Evolutionary conservation across 2,888 invertebrate species (phyloP).

Genomic region (Leucania comma): DNA sequence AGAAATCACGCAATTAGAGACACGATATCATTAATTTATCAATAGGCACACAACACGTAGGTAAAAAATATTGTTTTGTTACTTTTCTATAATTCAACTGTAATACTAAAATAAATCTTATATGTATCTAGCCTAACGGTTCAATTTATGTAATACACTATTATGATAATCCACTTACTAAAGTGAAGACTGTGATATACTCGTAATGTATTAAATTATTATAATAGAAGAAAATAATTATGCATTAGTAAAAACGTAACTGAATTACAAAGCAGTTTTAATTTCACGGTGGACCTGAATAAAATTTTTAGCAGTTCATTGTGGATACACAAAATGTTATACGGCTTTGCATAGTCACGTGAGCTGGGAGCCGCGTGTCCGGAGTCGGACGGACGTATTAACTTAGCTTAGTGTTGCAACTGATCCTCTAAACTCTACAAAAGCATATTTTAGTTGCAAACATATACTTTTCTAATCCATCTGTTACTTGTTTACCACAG

Average conservation of each 20-base stretch:
- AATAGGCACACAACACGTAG: slow-evolving; percentile 65
- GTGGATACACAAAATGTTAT: slow-evolving; percentile 53
- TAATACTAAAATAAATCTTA: slow-evolving; percentile 58
- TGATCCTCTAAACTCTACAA: slow-evolving; percentile 26
- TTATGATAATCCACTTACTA: slow-evolving; percentile 86
- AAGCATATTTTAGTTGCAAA: slow-evolving; percentile 21
- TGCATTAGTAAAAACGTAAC: slow-evolving; percentile 84
- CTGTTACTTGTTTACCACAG: background rate
- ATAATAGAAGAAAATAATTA: slow-evolving; percentile 79
- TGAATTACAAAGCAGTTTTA: slow-evolving; percentile 69
- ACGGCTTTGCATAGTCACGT: slow-evolving; percentile 26
- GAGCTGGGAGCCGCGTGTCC: slow-evolving; percentile 10
- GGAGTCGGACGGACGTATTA: slow-evolving; percentile 23
- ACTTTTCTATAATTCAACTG: slow-evolving; percentile 49
- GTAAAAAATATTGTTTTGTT: slow-evolving; percentile 49
- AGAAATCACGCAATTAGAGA: slow-evolving; percentile 56
- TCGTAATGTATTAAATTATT: slow-evolving; percentile 80
- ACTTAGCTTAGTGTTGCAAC: slow-evolving; percentile 27
- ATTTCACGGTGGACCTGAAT: slow-evolving; percentile 50
- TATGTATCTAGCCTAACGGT: slow-evolving; percentile 62
- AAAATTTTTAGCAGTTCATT: slow-evolving; percentile 51
- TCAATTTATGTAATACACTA: slow-evolving; percentile 73
- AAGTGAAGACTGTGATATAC: slow-evolving; percentile 91
- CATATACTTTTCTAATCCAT: slow-evolving; percentile 8
- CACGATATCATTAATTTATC: slow-evolving; percentile 56